A percentile compares a stretch with the other conserved stretches of the same genome.
These are phyloP conservation scores for Corythaixoides concolor DNA, from an alignment of 2,113 vertebrate genomes.

Conservation along the genomic window DNA sequence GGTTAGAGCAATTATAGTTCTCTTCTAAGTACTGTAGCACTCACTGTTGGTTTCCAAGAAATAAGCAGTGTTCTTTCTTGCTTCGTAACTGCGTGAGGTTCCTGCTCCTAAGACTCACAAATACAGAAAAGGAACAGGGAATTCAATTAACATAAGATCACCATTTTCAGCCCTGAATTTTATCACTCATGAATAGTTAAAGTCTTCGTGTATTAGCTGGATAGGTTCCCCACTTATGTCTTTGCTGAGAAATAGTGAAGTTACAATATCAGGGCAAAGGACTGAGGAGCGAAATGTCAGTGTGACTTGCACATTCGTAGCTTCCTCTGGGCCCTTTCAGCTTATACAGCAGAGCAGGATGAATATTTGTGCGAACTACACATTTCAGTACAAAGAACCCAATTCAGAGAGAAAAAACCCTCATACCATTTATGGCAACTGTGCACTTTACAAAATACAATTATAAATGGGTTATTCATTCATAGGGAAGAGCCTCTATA, in stretches of 20 bases:
- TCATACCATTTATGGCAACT: conserved; percentile 66
- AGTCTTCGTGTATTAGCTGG: conserved; percentile 2
- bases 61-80: conserved; percentile 41
- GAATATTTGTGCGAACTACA: conserved; percentile 71
- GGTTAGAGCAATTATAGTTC: conserved; percentile 71
- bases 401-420: conserved; percentile 66
- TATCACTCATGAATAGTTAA: not conserved
- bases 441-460: conserved; percentile 72
- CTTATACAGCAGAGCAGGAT: conserved; percentile 56
- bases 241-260: not conserved
- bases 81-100: not conserved
- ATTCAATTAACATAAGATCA: not conserved
- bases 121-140: not conserved
- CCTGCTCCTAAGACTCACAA: conserved; percentile 5
- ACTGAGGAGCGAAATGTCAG: conserved; percentile 57
- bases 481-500: conserved; percentile 53
- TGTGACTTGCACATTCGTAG: conserved; percentile 47
- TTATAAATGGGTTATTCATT: conserved; percentile 75
- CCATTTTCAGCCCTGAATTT: not conserved
- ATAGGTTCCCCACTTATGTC: not conserved
- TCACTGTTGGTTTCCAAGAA: conserved; percentile 62
- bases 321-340: conserved; percentile 44
- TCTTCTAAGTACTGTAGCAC: conserved; percentile 43
- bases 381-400: conserved; percentile 72
- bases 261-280: conserved; percentile 29